Evolutionary conservation across 1,140 invertebrate genomes (phyloP), one percentile per base, ranked within the genome.

Genomic region (Ridgeia piscesae): DNA sequence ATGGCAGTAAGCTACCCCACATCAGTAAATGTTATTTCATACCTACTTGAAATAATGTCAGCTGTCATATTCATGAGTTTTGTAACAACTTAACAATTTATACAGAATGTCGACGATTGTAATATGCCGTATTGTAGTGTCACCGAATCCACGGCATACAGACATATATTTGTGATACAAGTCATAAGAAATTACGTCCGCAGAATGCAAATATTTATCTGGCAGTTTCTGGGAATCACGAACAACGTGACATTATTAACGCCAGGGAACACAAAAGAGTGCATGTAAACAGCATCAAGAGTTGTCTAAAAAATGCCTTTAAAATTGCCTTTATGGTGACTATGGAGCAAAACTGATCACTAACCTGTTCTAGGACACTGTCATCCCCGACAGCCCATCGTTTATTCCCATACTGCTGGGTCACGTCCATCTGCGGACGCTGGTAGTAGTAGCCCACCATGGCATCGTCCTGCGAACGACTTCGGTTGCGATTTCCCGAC

Each of bases 361-460:
- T 21, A 77, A 77, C 58, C 58, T 77, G 58, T 77, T 77, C 58
- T 77, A 98, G 97, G 93, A 98, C 97, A 94, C 97, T 97, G 95
- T 98, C 98, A 96, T 98, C 98, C 91, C 97, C 98, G 58, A 97
- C 96, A 88, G 97, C 97, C 98, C 98, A 98, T 93, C 98, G 97
- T 95, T 97, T 98, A 91, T 94, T 97, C 33, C 92, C 92, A 94
- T 97, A 97, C 94, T 98, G 97, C 27, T 77, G 58, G 94, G 98
- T 97, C 91, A 97, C 96, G 95, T 98, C 98, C 92, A 97, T 97
- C 92, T 97, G 97, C 34, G 97, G 97, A 94, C 98, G 96, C 96
- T 98, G 98, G 96, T 98, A 98, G 92, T 98, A 97, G 95, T 98
- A 98, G 94, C 98, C 97, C 93, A 98, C 98, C 95, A 97, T 97